Evolutionary conservation across 2,113 vertebrate genomes (phyloP), one percentile per base, ranked within the genome.

Genomic region (Columba livia): DNA sequence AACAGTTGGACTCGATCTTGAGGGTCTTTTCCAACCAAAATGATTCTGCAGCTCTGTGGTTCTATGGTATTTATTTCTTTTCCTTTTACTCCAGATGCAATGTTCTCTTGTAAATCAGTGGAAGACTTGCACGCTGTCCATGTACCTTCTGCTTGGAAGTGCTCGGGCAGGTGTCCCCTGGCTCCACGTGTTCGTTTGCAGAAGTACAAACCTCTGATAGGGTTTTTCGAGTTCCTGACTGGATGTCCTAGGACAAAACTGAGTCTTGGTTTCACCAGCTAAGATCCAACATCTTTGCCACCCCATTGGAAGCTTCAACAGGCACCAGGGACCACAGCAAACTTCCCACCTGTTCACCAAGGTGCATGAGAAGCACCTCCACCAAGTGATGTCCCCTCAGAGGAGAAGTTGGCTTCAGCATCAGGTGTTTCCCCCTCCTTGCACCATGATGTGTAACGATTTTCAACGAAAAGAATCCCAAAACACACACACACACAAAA

Each of bases 21-120:
- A 44, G 42, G 42, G 42, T 44, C 42, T 44, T 44, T 17, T 44
- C 42, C 42, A 44, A 44, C 42, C 42, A 44, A 44, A 44, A 44
- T 44, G 6, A 17, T 44, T 44, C 44, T 47, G 44, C 9, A 9
- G 19, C 18, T 47, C 44, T 5, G 18, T 47, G 44, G 13, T 44
- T 44, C 42, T 44, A 17, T 47, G 44, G 44, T 47, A 47, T 47
- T 47, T 47, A 5, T 60, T 79, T 70, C 6, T 51, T 91, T 60
- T 65, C 13, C 8, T 79, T 61, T 90, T 61, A 24, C 57, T 84
- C 60, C 77, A 87, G 32, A 81, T 60, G 7, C 10, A 44, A 56
- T 8, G 25, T 2, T 12, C 11, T 65, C 10, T 0, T 51, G 25
- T 28, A 51, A 77, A 80, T 14, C 0, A 0, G 11, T 48, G 34